phyloP scores from a whole-genome alignment of 2,113 vertebrate genomes.

The Sinocyclocheilus rhinocerous region DNA sequence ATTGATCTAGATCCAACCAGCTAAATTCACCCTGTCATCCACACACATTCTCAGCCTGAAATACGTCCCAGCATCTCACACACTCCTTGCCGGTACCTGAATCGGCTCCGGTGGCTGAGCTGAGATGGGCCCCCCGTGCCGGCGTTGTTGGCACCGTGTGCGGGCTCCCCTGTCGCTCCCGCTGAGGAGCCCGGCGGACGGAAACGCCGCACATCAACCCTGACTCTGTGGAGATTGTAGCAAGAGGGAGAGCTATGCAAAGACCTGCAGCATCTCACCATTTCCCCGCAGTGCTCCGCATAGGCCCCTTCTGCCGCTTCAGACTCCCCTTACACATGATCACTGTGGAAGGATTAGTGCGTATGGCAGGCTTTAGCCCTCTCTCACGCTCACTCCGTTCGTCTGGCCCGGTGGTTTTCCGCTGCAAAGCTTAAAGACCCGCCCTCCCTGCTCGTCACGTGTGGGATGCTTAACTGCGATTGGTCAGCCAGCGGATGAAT shows the following conservation, averaged over 20 bases:
- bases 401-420: slow-evolving; percentile 37
- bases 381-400: slow-evolving; percentile 35
- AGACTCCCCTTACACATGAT: slow-evolving; percentile 85
- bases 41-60: slow-evolving; percentile 34
- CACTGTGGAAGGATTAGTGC: slow-evolving; percentile 58
- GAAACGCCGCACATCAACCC: slow-evolving; percentile 78
- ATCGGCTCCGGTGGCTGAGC: slow-evolving; percentile 76
- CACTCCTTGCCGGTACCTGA: slow-evolving; percentile 78
- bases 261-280: slow-evolving; percentile 89
- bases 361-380: slow-evolving; percentile 43
- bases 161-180: slow-evolving; percentile 66
- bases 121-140: slow-evolving; percentile 53
- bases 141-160: slow-evolving; percentile 58
- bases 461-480: slow-evolving; percentile 14
- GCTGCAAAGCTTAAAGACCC: slow-evolving; percentile 35
- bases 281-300: slow-evolving; percentile 79
- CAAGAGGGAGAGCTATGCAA: slow-evolving; percentile 76
- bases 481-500: not conserved
- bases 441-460: slow-evolving; percentile 24
- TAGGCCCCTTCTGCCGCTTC: slow-evolving; percentile 79
- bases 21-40: not conserved
- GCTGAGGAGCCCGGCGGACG: slow-evolving; percentile 68
- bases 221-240: slow-evolving; percentile 83
- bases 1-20: not conserved
- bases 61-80: slow-evolving; percentile 30